Conservation (phyloP, 2,113 vertebrate genomes). For the Ammodytes marinus region DNA sequence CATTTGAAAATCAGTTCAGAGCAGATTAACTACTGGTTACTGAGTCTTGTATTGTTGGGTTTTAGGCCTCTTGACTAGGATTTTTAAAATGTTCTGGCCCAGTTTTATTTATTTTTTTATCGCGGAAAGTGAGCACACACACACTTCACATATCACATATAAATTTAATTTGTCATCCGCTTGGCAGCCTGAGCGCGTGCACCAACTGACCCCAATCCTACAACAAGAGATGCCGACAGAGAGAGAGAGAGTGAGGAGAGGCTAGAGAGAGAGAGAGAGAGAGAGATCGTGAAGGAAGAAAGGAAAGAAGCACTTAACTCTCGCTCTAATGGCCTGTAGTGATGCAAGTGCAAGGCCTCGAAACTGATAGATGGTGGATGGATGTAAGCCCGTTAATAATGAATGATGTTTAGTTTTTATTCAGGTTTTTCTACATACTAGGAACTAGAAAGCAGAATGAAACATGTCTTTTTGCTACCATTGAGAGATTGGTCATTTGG, state of each 20-base stretch:
- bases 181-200: slow-evolving; percentile 61
- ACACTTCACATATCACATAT: slow-evolving; percentile 41
- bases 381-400: slow-evolving; percentile 76
- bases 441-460: slow-evolving; percentile 56
- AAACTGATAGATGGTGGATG: slow-evolving; percentile 64
- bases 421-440: slow-evolving; percentile 40
- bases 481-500: slow-evolving; percentile 29
- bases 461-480: slow-evolving; percentile 27
- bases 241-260: slow-evolving; percentile 41
- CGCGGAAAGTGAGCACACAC: slow-evolving; percentile 56
- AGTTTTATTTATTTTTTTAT: slow-evolving; percentile 17
- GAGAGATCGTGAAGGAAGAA: slow-evolving; percentile 34
- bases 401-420: slow-evolving; percentile 56
- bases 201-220: slow-evolving; percentile 78
- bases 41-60: slow-evolving; percentile 16
- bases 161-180: slow-evolving; percentile 70
- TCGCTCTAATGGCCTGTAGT: slow-evolving; percentile 71
- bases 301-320: slow-evolving; percentile 75
- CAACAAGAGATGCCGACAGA: slow-evolving; percentile 62
- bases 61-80: slow-evolving; percentile 3
- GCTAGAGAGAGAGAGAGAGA: slow-evolving; percentile 42
- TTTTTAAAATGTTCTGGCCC: not conserved
- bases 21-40: slow-evolving; percentile 6
- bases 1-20: slow-evolving; percentile 1
- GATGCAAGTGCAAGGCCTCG: slow-evolving; percentile 63